phyloP scores from a whole-genome alignment of 2,797 vertebrate genomes.

The Peromyscus nudipes region DNA sequence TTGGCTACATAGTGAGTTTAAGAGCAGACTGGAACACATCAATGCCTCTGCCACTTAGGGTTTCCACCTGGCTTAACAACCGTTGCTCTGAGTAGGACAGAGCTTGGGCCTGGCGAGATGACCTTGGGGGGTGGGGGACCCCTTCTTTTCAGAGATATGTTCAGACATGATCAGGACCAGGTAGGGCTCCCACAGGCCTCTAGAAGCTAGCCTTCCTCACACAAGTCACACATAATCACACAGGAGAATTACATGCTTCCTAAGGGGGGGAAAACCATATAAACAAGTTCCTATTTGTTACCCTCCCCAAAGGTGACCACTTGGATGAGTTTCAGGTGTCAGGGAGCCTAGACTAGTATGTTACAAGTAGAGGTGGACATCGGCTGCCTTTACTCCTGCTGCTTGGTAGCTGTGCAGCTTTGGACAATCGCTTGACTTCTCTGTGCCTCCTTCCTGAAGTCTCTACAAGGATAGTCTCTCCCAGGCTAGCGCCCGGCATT shows the following conservation, averaged over 20 bases:
- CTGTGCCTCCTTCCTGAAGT: neutral
- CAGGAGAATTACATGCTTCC: neutral
- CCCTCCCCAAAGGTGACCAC: neutral
- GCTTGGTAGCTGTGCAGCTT: neutral
- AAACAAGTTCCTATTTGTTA: neutral
- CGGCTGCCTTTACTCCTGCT: neutral
- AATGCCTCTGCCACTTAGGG: neutral
- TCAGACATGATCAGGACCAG: neutral
- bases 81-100: neutral
- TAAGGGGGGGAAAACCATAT: neutral
- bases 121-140: neutral
- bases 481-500: accelerated
- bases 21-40: neutral
- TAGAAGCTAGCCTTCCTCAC: neutral
- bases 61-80: neutral
- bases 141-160: neutral
- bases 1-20: neutral
- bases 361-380: neutral
- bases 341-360: neutral
- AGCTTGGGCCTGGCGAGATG: neutral
- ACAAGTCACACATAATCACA: neutral
- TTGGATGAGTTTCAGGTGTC: neutral
- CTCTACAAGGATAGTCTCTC: neutral
- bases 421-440: neutral
- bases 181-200: neutral